These are phyloP conservation scores for Sycophaga agraensis DNA, from an alignment of 1,140 invertebrate species.

Conservation along the genomic window DNA sequence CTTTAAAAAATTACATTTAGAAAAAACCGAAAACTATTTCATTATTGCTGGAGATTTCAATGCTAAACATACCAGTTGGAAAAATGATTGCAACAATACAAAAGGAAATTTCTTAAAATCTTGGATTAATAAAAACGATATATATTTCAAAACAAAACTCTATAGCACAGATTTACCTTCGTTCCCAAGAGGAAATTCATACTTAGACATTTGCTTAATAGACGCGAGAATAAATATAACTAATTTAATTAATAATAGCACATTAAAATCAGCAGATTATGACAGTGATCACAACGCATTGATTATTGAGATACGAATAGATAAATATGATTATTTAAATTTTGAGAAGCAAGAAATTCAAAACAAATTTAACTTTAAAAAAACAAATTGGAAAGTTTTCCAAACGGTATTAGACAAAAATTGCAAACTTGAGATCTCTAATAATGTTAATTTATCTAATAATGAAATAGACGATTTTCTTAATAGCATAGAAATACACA, in stretches of 20 bases:
- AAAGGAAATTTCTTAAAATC: too few relatives aligned
- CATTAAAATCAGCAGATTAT: conserved; percentile 8
- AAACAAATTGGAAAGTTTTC: too few relatives aligned
- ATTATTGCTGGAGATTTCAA: conserved; percentile 6
- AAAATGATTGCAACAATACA: too few relatives aligned
- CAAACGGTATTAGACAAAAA: too few relatives aligned
- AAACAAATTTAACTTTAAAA: neutral
- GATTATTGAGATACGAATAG: neutral
- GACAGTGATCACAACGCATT: conserved; percentile 30
- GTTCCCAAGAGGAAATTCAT: too few relatives aligned
- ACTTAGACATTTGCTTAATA: too few relatives aligned
- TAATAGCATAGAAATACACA: neutral
- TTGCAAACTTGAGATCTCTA: neutral
- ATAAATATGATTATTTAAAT: neutral
- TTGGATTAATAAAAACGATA: too few relatives aligned
- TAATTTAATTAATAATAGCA: too few relatives aligned
- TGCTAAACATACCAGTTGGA: too few relatives aligned
- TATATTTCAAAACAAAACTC: too few relatives aligned
- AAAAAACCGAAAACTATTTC: conserved; percentile 8
- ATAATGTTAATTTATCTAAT: neutral
- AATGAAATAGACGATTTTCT: neutral
- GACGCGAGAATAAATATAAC: too few relatives aligned
- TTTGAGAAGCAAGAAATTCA: neutral
- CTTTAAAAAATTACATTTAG: neutral
- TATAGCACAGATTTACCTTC: too few relatives aligned